Conservation (phyloP, 2,113 vertebrate genomes). For the Clarias macrocephalus region DNA sequence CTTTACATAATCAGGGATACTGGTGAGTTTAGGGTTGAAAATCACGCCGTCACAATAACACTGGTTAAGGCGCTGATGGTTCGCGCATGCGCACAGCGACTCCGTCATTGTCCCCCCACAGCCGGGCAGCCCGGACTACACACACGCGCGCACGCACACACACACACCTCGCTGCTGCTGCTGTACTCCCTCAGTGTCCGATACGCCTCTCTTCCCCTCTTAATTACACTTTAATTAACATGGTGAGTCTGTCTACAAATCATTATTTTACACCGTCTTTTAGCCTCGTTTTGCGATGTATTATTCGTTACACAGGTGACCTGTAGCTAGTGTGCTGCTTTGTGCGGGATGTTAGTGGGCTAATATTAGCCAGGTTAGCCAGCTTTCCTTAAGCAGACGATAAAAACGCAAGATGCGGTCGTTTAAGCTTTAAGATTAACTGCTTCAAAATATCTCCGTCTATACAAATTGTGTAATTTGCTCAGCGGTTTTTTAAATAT, state of each 20-base stretch:
- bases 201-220: not conserved
- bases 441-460: not conserved
- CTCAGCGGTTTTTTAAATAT: not conserved
- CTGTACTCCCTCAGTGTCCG: not conserved
- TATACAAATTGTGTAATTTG: not conserved
- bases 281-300: not conserved
- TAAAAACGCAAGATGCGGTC: not conserved
- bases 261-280: not conserved
- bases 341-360: conserved; percentile 20
- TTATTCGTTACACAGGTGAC: not conserved
- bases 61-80: not conserved
- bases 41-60: not conserved
- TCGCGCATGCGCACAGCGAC: conserved; percentile 45
- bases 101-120: conserved; percentile 46
- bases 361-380: conserved; percentile 25
- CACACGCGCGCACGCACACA: not conserved
- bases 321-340: not conserved
- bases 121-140: conserved; percentile 28
- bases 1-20: not conserved
- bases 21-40: not conserved
- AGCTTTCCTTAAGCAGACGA: not conserved
- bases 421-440: too few relatives aligned
- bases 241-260: conserved; percentile 39
- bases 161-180: conserved; percentile 3
- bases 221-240: not conserved